A percentile compares a stretch with the other conserved stretches of the same genome.
Evolutionary conservation across 2,797 vertebrate species (phyloP).

Genomic region (Sternotherus odoratus): DNA sequence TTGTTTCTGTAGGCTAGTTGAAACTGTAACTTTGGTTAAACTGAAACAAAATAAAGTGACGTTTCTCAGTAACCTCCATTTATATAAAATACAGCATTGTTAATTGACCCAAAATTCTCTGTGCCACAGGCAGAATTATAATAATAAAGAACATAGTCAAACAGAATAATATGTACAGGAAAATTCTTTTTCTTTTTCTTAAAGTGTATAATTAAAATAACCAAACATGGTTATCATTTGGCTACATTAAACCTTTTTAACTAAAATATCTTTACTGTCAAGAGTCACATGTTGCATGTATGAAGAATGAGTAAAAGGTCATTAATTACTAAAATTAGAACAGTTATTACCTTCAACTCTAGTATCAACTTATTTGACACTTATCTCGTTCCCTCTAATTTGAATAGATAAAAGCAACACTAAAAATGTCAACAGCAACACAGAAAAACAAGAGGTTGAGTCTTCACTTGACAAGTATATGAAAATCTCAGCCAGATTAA

Average conservation of each 20-base stretch:
- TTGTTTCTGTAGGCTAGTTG: not conserved
- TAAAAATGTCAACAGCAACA: not conserved
- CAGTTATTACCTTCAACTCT: not conserved
- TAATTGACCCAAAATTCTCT: not conserved
- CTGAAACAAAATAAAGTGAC: not conserved
- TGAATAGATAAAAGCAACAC: not conserved
- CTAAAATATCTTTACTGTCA: not conserved
- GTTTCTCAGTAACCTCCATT: not conserved
- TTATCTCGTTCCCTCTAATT: not conserved
- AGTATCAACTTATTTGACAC: not conserved
- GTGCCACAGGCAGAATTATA: not conserved
- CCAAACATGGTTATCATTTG: not conserved
- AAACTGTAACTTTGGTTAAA: not conserved
- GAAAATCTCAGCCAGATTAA: not conserved
- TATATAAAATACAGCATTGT: not conserved
- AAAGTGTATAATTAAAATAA: not conserved
- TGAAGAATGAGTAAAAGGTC: constrained; percentile 8
- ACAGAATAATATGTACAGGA: not conserved
- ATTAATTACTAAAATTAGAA: not conserved
- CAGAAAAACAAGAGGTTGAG: not conserved
- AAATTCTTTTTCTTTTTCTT: no score
- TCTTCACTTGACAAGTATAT: not conserved
- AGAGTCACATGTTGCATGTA: not conserved
- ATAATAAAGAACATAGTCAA: not conserved
- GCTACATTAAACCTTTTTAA: not conserved